Conservation (phyloP, 2,888 invertebrate genomes). For the Drosophila mulleri region DNA sequence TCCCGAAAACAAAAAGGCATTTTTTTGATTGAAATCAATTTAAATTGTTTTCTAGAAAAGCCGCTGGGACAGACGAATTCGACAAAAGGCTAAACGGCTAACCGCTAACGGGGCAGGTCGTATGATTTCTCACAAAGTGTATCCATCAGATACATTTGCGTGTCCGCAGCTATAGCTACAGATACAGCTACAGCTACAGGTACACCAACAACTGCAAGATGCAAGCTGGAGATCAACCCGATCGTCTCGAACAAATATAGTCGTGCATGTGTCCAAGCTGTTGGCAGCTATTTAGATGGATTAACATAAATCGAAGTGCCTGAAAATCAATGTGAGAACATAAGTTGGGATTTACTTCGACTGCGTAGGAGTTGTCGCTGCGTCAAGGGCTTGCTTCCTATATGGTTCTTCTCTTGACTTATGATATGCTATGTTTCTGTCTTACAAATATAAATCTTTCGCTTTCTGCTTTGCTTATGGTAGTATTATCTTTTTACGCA, state of each 20-base stretch:
- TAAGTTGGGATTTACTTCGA: constrained; percentile 23
- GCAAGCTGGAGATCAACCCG: constrained; percentile 50
- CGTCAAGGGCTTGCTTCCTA: constrained; percentile 32
- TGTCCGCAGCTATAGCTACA: constrained; percentile 44
- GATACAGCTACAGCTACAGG: constrained; percentile 35
- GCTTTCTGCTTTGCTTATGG: neutral
- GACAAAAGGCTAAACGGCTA: constrained; percentile 60
- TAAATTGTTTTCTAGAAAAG: constrained; percentile 83
- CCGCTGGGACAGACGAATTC: constrained; percentile 53
- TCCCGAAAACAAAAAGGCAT: constrained; percentile 76
- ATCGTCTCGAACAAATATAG: constrained; percentile 64
- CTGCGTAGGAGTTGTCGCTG: constrained; percentile 46
- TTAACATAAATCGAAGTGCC: constrained; percentile 70
- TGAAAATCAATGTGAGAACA: constrained; percentile 73
- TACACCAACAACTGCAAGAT: constrained; percentile 22
- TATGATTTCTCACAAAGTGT: constrained; percentile 44
- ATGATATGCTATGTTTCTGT: constrained; percentile 23
- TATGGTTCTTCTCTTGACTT: constrained; percentile 20
- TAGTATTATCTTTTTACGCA: too few species aligned
- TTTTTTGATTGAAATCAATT: constrained; percentile 82
- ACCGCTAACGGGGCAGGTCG: constrained; percentile 31
- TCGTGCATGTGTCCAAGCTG: constrained; percentile 71
- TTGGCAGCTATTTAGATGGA: constrained; percentile 80
- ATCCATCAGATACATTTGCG: constrained; percentile 62
- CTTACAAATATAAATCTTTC: constrained; percentile 20